phyloP scores from a whole-genome alignment of 2,797 vertebrate genomes.

The Myoxocephalus aenaeus region DNA sequence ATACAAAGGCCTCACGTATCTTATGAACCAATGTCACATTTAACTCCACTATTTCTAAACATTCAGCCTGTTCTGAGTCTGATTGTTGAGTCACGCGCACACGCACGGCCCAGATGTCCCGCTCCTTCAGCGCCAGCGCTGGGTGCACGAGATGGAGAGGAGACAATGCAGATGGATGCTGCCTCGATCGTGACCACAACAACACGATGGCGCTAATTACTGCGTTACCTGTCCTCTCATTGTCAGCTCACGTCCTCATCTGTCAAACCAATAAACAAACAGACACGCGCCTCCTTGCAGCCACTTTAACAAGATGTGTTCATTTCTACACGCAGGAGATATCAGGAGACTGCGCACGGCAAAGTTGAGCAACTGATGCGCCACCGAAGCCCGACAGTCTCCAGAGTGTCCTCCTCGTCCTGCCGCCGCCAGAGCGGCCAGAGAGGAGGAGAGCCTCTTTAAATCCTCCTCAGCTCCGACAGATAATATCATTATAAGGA shows the following conservation, averaged over 20 bases:
- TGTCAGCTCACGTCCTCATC: neutral
- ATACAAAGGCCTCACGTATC: neutral
- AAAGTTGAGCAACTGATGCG: constrained; percentile 49
- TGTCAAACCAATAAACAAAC: neutral
- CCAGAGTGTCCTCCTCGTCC: neutral
- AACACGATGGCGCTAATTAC: neutral
- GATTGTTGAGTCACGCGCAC: constrained; percentile 43
- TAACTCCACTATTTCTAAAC: constrained; percentile 21
- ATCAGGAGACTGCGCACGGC: constrained; percentile 11
- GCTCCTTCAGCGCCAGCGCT: constrained; percentile 14
- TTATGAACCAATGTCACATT: neutral
- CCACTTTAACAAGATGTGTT: neutral
- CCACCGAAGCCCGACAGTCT: neutral
- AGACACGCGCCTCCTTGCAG: neutral
- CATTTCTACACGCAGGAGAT: constrained; percentile 33
- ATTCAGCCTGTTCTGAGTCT: neutral
- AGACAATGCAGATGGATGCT: constrained; percentile 62
- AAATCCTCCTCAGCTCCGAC: neutral
- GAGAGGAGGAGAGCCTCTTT: neutral
- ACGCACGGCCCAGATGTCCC: neutral
- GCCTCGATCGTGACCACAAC: constrained; percentile 27
- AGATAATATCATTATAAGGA: constrained; percentile 20
- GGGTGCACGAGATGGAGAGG: neutral
- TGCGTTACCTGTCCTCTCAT: constrained; percentile 3
- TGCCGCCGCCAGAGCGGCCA: neutral